phyloP scores from a whole-genome alignment of 2,113 vertebrate genomes.

The Gnathonemus echidnorhynchus region DNA sequence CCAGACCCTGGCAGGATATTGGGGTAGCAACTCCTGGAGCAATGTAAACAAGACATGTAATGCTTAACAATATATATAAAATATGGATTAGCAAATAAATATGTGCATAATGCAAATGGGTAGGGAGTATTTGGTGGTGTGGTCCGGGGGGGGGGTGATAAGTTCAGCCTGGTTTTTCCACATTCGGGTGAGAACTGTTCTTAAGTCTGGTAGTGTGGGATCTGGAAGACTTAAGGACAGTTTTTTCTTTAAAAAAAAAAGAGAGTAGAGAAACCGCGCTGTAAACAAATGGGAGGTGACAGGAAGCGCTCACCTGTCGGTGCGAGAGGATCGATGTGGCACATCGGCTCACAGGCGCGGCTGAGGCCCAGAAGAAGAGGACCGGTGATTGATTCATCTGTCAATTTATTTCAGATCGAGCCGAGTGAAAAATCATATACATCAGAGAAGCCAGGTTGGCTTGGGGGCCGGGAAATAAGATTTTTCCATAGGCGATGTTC shows the following conservation, averaged over 20 bases:
- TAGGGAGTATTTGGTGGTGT: neutral
- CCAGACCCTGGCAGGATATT: neutral
- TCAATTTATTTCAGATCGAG: neutral
- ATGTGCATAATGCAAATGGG: neutral
- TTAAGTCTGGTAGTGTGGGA: neutral
- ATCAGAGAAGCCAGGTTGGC: neutral
- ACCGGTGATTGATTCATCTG: neutral
- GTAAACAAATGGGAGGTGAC: neutral
- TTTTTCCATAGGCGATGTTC: neutral
- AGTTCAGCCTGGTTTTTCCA: neutral
- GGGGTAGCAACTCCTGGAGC: no score
- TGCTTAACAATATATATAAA: neutral
- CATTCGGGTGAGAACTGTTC: neutral
- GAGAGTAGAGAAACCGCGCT: neutral
- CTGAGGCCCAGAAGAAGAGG: neutral
- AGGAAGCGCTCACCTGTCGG: neutral
- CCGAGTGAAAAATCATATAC: neutral
- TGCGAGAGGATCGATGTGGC: neutral
- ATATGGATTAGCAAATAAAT: neutral
- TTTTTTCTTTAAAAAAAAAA: neutral
- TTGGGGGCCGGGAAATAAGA: neutral
- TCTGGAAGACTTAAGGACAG: neutral
- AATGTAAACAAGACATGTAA: neutral
- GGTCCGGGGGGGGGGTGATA: neutral
- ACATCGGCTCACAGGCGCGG: neutral